phyloP scores from a whole-genome alignment of 2,888 invertebrate genomes.

The Brachyptera risi region DNA sequence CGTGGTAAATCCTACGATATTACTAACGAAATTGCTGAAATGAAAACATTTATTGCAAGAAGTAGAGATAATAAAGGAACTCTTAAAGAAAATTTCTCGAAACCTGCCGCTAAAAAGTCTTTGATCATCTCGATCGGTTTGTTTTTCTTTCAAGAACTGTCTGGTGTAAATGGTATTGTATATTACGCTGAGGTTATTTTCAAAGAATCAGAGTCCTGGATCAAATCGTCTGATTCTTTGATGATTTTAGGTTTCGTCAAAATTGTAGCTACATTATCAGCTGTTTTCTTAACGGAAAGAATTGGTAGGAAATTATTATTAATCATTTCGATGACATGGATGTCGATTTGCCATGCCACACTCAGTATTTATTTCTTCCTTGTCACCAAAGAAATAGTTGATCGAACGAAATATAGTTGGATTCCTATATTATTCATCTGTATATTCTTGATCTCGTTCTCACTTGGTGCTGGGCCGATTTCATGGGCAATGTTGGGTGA shows the following conservation, averaged over 20 bases:
- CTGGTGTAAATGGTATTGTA: conserved; percentile 78
- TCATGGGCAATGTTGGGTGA: conserved; percentile 51
- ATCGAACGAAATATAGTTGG: conserved; percentile 36
- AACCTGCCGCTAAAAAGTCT: conserved; percentile 60
- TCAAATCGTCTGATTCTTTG: conserved; percentile 58
- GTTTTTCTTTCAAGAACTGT: conserved; percentile 86
- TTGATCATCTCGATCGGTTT: conserved; percentile 68
- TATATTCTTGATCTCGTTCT: conserved; percentile 46
- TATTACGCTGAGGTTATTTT: conserved; percentile 77
- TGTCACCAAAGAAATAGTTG: background rate
- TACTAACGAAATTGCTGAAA: conserved; percentile 44
- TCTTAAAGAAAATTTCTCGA: conserved; percentile 53
- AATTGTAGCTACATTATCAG: conserved; percentile 67
- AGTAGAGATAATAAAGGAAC: conserved; percentile 53
- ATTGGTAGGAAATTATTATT: conserved; percentile 74
- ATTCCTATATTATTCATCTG: conserved; percentile 45
- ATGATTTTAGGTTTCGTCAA: conserved; percentile 80
- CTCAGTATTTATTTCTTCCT: conserved; percentile 65
- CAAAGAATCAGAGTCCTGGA: conserved; percentile 54
- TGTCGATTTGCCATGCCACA: conserved; percentile 66
- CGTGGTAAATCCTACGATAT: background rate
- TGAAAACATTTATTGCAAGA: no score
- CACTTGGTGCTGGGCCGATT: conserved; percentile 48
- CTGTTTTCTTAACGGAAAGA: conserved; percentile 74
- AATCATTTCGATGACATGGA: conserved; percentile 62